Base-by-base conservation (phyloP, 1,140 invertebrate genomes). In the Calephelis virginiensis region DNA sequence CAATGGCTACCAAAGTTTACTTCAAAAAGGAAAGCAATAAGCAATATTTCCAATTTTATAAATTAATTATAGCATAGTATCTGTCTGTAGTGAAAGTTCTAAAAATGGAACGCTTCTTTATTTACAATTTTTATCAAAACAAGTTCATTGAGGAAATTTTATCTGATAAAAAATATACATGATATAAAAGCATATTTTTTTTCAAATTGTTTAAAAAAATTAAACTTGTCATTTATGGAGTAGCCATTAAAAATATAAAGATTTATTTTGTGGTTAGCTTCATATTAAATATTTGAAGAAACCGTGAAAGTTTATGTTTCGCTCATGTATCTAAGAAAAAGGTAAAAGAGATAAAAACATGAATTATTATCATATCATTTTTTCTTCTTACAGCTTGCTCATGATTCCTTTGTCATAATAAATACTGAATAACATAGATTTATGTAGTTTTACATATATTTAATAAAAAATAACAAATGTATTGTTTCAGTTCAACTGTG, bases 311-410 rank as follows among this genome's bases (percentile, higher is more conserved):
- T 56, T 56, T 14, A 9, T 56, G 14, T 48, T 59, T 61, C 45
- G 66, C 66, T 64, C 49, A 82, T 85, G 83, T 82, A 74, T 78
- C 71, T 83, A 62, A 73, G 78, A 65, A 77, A 75, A 68, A 85
- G 81, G 83, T 83, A 60, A 9, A 43, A 43, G 40, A 43, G 8
- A 40, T 9, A 43, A 43, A 43, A 43, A 43, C 8, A 43, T 43
- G 3, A 43, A 43, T 43, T 43, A 43, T 43, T 43, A 43, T 43
- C 7, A 8, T 43, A 28, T 28, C 1, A 28, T 28, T 28, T 43
- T 43, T 43, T 43, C 8, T 8, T 6, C 8, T 8, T 43, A 43
- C 40, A 9, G 7, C 8, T 8, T 43, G 40, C 3, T 43, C 40
- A 1, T 43, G 40, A 9, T 9, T 43, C 12, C 62, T 37, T 53